Evolutionary conservation across 2,888 invertebrate genomes (phyloP), one percentile per base, ranked within the genome.

Genomic region (Zaprionus obscuricornis): DNA sequence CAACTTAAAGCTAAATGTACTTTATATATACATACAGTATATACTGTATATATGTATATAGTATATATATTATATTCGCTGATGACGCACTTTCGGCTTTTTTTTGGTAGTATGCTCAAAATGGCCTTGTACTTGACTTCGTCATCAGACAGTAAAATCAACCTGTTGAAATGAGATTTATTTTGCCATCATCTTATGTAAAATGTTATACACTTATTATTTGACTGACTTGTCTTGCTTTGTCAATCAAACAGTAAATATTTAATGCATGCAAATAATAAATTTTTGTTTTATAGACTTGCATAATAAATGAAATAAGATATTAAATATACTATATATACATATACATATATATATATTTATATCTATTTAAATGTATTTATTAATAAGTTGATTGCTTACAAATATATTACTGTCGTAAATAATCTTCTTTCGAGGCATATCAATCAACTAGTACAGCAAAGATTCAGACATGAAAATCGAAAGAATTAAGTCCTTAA

Each of bases 111-210:
- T n/a, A n/a, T n/a, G n/a, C n/a, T n/a, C n/a, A n/a, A n/a, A n/a
- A n/a, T 49, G 31, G 10, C 45, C 47, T 46, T 50, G 20, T 11
- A 8, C 11, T 42, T 33, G 57, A 24, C 33, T 43, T 52, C 43
- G 47, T 65, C 69, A 64, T 56, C 43, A 13, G 16, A 10, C 31
- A 10, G n/a, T 2, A 43, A 39, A 33, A 14, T 13, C 56, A 62
- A 69, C 69, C 78, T 69, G 54, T 82, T 72, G 74, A 65, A 46
- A 55, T 54, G 81, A 54, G 47, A 7, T 5, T 36, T 11, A 1
- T 7, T 42, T 16, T n/a, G n/a, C n/a, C n/a, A 33, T 26, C 16
- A 8, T 16, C 5, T 34, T n/a, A n/a, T n/a, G n/a, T n/a, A n/a
- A n/a, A n/a, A n/a, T n/a, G n/a, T n/a, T n/a, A n/a, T n/a, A n/a